phyloP scores from a whole-genome alignment of 2,113 vertebrate genomes.

The Clarias gariepinus region DNA sequence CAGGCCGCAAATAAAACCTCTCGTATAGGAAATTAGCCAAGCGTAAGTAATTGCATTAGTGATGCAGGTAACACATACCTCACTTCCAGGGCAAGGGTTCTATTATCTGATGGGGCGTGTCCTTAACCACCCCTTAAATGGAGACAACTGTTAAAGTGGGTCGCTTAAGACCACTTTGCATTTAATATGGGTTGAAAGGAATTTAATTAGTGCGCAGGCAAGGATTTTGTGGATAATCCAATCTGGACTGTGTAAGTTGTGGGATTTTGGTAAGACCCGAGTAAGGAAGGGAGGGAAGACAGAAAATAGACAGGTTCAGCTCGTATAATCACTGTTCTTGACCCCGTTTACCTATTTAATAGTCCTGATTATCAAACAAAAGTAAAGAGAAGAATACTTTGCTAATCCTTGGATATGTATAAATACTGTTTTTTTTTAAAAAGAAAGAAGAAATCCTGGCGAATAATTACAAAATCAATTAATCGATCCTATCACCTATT shows the following conservation, averaged over 20 bases:
- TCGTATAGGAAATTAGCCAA: slow-evolving; percentile 39
- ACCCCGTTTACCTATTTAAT: neutral
- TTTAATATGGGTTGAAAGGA: slow-evolving; percentile 7
- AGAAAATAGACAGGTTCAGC: neutral
- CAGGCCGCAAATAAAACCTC: slow-evolving; percentile 28
- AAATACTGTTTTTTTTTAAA: neutral
- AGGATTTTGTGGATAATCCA: slow-evolving; percentile 17
- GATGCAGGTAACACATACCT: slow-evolving; percentile 45
- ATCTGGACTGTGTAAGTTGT: neutral
- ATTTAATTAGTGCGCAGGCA: slow-evolving; percentile 22
- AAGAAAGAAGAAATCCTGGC: neutral
- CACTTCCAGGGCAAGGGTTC: slow-evolving; percentile 44
- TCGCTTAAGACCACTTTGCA: slow-evolving; percentile 7
- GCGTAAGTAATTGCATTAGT: slow-evolving; percentile 50
- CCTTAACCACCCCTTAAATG: slow-evolving; percentile 34
- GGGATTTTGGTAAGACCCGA: neutral
- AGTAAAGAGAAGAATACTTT: neutral
- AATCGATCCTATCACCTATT: neutral
- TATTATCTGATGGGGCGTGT: slow-evolving; percentile 41
- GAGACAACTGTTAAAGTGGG: slow-evolving; percentile 24
- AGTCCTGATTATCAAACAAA: neutral
- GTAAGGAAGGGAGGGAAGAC: neutral
- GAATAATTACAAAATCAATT: neutral
- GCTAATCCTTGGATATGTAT: neutral
- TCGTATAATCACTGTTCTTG: neutral